Base-by-base conservation (phyloP, 2,888 invertebrate species). In the Tenthredo scrophulariae region DNA sequence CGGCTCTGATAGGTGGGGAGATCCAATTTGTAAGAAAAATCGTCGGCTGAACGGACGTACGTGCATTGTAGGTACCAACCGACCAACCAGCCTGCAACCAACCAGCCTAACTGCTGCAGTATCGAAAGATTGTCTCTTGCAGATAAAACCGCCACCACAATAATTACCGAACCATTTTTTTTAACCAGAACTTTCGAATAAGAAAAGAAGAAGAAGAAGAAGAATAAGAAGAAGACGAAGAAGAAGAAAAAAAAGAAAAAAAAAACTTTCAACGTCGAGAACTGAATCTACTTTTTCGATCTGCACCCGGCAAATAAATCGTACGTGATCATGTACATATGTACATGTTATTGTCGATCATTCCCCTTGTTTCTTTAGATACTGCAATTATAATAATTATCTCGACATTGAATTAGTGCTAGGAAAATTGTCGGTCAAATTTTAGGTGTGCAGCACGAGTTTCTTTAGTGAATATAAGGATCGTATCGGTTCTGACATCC, bases 21-120 rank as follows among this genome's bases (percentile, higher is more conserved):
- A 88, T 86, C 91, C 89, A 91, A 91, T 91, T 91, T 91, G 88
- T 88, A 87, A 89, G 88, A 90, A 89, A 83, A 90, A 88, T 87
- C 85, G 86, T 87, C 86, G 86, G n/a, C 67, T 62, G 62, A 62
- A 62, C 62, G 26, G 87, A 83, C 82, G 40, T 37, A 33, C 80
- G 84, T 74, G 74, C 86, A 87, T 80, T 82, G 9, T 65, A 74
- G 74, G 74, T 43, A 74, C 62, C 62, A 10, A 62, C 26, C 62
- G 0, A 26, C 62, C 62, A 26, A 62, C 62, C 58, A 58, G 9
- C 58, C 54, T n/a, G 15, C 54, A 54, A 62, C 62, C 65, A 9
- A 65, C 65, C 33, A 33, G 33, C 67, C 62, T 62, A 62, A 62
- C 62, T 62, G 62, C 62, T 62, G 62, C 62, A 62, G 62, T 62